phyloP scores from a whole-genome alignment of 2,888 invertebrate genomes.

The Microctonus brassicae region DNA sequence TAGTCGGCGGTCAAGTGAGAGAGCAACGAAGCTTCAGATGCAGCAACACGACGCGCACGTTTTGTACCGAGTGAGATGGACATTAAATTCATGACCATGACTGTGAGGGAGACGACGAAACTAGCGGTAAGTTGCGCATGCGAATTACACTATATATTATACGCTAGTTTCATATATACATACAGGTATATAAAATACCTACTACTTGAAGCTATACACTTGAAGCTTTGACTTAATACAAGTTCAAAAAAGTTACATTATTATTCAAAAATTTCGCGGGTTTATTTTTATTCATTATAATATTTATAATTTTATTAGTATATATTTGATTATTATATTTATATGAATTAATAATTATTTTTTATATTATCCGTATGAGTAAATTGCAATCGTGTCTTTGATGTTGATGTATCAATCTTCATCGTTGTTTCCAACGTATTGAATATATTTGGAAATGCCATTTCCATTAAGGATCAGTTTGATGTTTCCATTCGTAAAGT shows the following conservation, averaged over 20 bases:
- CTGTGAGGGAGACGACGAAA: slow-evolving; percentile 46
- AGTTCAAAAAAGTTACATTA: too few species aligned
- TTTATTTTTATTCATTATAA: slow-evolving; percentile 40
- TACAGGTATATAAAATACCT: slow-evolving; percentile 10
- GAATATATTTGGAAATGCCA: too few species aligned
- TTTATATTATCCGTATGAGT: too few species aligned
- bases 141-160: slow-evolving; percentile 37
- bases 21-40: slow-evolving; percentile 44
- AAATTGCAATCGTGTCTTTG: too few species aligned
- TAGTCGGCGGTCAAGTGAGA: slow-evolving; percentile 64
- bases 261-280: slow-evolving; percentile 39
- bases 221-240: slow-evolving; percentile 36
- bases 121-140: slow-evolving; percentile 32
- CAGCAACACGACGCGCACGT: slow-evolving; percentile 33
- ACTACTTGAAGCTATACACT: slow-evolving; percentile 43
- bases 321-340: too few species aligned
- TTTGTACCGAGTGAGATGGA: slow-evolving; percentile 38
- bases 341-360: too few species aligned
- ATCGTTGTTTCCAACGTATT: too few species aligned
- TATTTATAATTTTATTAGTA: too few species aligned
- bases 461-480: too few species aligned
- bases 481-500: too few species aligned
- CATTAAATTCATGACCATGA: slow-evolving; percentile 30
- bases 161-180: slow-evolving; percentile 21
- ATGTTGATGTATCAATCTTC: too few species aligned